These are phyloP conservation scores for Allophyes oxyacanthae DNA, from an alignment of 2,888 invertebrate species.

Conservation along the genomic window DNA sequence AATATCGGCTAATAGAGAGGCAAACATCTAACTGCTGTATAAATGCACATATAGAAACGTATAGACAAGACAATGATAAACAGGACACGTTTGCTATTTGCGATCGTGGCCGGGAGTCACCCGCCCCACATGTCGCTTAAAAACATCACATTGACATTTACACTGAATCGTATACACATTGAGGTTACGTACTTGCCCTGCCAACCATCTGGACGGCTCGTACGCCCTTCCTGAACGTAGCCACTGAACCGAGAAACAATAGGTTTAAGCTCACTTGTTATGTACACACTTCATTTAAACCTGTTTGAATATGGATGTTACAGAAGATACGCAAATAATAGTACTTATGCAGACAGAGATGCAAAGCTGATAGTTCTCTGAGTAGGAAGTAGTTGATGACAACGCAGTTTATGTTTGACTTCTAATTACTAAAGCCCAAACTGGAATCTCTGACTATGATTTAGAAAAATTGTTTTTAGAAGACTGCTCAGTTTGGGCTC, in stretches of 20 bases:
- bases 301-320: slow-evolving; percentile 67
- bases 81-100: slow-evolving; percentile 84
- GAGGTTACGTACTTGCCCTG: slow-evolving; percentile 98
- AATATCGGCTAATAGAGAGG: slow-evolving; percentile 85
- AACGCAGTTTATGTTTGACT: slow-evolving; percentile 46
- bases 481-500: slow-evolving; percentile 31
- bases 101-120: slow-evolving; percentile 65
- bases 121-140: slow-evolving; percentile 63
- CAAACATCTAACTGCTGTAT: slow-evolving; percentile 87
- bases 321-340: slow-evolving; percentile 72
- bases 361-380: slow-evolving; percentile 72
- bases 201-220: slow-evolving; percentile 99
- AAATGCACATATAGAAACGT: slow-evolving; percentile 87
- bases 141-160: slow-evolving; percentile 86
- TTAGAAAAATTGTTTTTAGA: background rate
- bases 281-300: slow-evolving; percentile 66
- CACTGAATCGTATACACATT: slow-evolving; percentile 79
- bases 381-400: slow-evolving; percentile 52
- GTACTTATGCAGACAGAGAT: slow-evolving; percentile 78
- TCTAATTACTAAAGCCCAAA: slow-evolving; percentile 68
- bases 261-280: slow-evolving; percentile 73
- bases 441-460: slow-evolving; percentile 14
- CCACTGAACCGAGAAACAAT: slow-evolving; percentile 94
- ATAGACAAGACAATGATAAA: slow-evolving; percentile 85
- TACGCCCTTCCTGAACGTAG: slow-evolving; percentile 99